Conservation (phyloP, 35 echinoderm and acorn worm species). For the Ophioderma brevispina region DNA sequence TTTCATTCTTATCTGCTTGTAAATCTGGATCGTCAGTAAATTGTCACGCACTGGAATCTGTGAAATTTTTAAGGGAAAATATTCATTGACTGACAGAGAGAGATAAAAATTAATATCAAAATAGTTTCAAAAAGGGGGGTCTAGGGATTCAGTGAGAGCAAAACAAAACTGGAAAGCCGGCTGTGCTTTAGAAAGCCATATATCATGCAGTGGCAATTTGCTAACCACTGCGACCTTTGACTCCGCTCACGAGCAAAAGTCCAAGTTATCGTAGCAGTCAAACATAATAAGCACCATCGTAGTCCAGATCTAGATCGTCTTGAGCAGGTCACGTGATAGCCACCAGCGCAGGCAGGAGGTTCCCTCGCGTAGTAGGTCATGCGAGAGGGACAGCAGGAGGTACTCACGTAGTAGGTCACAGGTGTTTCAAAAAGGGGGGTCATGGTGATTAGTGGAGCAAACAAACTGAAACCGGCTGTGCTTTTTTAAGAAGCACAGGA, state of each 20-base stretch:
- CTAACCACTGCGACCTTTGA: no score
- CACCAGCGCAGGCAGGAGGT: neutral
- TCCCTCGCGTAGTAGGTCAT: neutral
- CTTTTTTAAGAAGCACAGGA: neutral
- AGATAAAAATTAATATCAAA: no score
- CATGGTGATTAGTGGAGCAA: neutral
- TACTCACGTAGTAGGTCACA: neutral
- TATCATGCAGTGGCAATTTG: no score
- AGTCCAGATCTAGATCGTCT: neutral
- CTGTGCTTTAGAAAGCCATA: no score
- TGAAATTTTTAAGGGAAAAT: no score
- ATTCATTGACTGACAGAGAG: no score
- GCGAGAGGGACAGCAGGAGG: neutral
- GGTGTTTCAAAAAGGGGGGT: conserved; percentile 8
- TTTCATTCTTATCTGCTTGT: no score
- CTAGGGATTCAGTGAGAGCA: no score
- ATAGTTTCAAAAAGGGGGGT: no score
- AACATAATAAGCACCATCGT: neutral
- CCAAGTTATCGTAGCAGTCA: neutral
- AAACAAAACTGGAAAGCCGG: no score
- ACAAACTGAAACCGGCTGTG: neutral
- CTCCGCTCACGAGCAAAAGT: neutral
- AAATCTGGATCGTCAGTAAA: no score
- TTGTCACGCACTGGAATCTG: no score
- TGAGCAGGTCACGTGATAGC: neutral